Percentiles rank a stretch among this genome's conserved stretches.
Evolutionary conservation across 2,113 vertebrate species (phyloP).

Genomic region (Brachypteracias leptosomus): DNA sequence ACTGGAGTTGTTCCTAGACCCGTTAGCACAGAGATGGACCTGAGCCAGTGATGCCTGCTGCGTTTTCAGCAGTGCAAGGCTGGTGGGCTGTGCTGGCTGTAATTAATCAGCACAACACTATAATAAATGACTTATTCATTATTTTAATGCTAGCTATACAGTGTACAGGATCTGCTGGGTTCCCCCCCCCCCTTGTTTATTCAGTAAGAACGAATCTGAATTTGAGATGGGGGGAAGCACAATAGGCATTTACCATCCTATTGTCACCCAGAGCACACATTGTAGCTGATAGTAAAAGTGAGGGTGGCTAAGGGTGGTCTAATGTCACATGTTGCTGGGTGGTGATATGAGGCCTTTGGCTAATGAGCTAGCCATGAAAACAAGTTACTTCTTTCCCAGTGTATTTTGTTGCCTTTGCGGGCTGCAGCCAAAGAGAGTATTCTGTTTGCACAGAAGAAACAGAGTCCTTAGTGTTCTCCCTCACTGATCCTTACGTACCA

Average conservation of each 20-base stretch:
- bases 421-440: not conserved
- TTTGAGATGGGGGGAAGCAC: not conserved
- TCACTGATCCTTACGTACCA: not conserved
- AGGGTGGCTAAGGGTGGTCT: not conserved
- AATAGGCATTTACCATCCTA: not conserved
- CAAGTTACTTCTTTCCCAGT: conserved; percentile 10
- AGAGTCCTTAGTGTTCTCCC: not conserved
- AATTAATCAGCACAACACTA: not conserved
- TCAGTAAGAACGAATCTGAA: not conserved
- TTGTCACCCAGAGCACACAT: not conserved
- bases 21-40: fast-evolving
- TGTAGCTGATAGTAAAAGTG: not conserved
- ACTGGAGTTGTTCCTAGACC: not conserved
- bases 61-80: not conserved
- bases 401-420: not conserved
- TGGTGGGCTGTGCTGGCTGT: not conserved
- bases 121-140: not conserved
- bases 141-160: not conserved
- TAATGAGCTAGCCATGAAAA: not conserved
- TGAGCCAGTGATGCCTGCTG: not conserved
- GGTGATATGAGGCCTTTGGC: not conserved
- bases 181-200: not conserved
- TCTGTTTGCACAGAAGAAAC: not conserved
- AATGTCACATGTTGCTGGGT: not conserved
- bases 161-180: not conserved